Conservation (phyloP, 2,888 invertebrate genomes). For the Rotaria magnacalcarata region DNA sequence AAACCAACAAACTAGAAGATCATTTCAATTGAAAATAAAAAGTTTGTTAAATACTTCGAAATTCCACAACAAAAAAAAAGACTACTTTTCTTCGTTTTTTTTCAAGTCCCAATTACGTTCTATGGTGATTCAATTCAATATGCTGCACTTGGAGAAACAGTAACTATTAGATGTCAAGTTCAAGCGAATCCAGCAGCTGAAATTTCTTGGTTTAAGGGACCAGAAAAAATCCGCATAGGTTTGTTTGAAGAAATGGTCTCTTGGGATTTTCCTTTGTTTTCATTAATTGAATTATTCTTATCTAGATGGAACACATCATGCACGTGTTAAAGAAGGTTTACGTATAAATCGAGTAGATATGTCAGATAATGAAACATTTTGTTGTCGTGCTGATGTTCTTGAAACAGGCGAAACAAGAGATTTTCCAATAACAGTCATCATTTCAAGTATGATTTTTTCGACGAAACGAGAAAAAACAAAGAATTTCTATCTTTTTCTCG, state of each 20-base stretch:
- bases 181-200: not conserved
- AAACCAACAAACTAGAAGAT: not conserved
- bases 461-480: too few relatives aligned
- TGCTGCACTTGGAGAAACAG: conserved; percentile 23
- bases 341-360: conserved; percentile 15
- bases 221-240: not conserved
- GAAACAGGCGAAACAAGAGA: conserved; percentile 31
- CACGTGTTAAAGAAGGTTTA: conserved; percentile 8
- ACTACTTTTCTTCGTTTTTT: not conserved
- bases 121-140: conserved; percentile 13
- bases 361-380: conserved; percentile 13
- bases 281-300: not conserved
- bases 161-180: not conserved
- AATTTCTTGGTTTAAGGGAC: conserved; percentile 30
- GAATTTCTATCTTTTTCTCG: not conserved
- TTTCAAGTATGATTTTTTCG: not conserved
- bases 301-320: not conserved
- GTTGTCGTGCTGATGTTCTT: conserved; percentile 33
- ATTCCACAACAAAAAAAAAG: too few relatives aligned
- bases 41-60: not conserved
- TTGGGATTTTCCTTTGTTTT: not conserved
- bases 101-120: conserved; percentile 19
- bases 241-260: not conserved
- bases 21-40: not conserved
- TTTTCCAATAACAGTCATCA: conserved; percentile 24